Base-by-base conservation (phyloP, 2,113 vertebrate genomes). In the Neotoma lepida region DNA sequence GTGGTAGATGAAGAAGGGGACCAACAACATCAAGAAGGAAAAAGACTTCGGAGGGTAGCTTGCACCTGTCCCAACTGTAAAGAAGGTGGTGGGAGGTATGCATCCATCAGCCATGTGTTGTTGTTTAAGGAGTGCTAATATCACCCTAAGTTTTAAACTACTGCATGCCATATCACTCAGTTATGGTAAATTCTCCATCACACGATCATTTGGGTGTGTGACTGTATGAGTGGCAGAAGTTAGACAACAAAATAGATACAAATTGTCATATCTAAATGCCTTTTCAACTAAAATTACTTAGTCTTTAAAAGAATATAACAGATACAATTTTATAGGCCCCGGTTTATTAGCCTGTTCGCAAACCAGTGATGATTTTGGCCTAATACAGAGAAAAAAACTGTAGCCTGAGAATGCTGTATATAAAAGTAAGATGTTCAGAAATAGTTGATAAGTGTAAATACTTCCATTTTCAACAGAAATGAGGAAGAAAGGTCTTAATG, bases 41-140 rank as follows among this genome's bases (percentile, higher is more conserved):
- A 99, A 98, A 98, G 99, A 96, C 98, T 99, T 97, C 99, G 99
- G 91, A 98, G 99, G 97, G 99, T 99, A 94, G 99, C 99, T 3
- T 99, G 99, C 58, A 99, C 99, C 74, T 99, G 99, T 98, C 99
- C 99, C 94, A 99, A 99, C 98, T 99, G 99, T 98, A 99, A 99
- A 98, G 99, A 99, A 98, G 99, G 99, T 26, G 99, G 99, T 82
- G 99, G 99, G 97, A 99, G 99, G 99, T 99, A 98, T 58, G 98
- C 94, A 95, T 1, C 87, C 26, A 17, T 92, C 92, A 96, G 87
- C 24, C 92, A 86, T 63, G 22, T 14, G 64, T 6, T 80, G 49
- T 61, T 35, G 61, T 74, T 71, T 89, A 30, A 76, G 64, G 61
- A 91, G 41, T 88, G 33, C 35, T 93, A 77, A 78, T 96, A 86